Evolutionary conservation across 2,113 vertebrate genomes (phyloP).

Genomic region (Oncorhynchus nerka): DNA sequence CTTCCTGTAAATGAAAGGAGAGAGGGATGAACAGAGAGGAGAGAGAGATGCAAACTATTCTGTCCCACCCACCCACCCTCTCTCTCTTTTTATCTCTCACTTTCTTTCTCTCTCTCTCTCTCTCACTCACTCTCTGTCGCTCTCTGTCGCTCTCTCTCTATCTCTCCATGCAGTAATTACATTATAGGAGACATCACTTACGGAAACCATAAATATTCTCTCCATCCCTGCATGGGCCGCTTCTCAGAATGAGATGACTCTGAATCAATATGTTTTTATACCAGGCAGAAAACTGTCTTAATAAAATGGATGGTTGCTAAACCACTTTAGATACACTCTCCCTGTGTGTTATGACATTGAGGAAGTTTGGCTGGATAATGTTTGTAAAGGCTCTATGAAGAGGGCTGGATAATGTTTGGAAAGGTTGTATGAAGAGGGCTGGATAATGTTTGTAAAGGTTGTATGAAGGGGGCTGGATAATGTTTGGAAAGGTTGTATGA

Average conservation of each 20-base stretch:
- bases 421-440: not conserved
- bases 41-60: constrained; percentile 50
- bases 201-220: constrained; percentile 78
- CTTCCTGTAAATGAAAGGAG: constrained; percentile 85
- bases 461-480: too few species aligned
- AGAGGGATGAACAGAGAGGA: constrained; percentile 67
- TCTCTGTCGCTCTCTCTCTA: constrained; percentile 48
- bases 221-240: constrained; percentile 64
- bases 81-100: constrained; percentile 38
- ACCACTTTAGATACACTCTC: constrained; percentile 18
- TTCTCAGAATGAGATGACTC: constrained; percentile 58
- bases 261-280: constrained; percentile 54
- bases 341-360: not conserved
- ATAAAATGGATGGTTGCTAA: constrained; percentile 31
- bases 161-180: constrained; percentile 78
- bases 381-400: not conserved
- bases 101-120: not conserved
- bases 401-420: not conserved
- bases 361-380: not conserved
- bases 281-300: constrained; percentile 52
- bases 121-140: constrained; percentile 11
- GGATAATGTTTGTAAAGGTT: not conserved
- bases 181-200: constrained; percentile 73
- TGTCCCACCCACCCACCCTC: constrained; percentile 32
- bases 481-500: not conserved